These are phyloP conservation scores for Xiphorhynchus elegans DNA, from an alignment of 2,113 vertebrate species.

Conservation along the genomic window DNA sequence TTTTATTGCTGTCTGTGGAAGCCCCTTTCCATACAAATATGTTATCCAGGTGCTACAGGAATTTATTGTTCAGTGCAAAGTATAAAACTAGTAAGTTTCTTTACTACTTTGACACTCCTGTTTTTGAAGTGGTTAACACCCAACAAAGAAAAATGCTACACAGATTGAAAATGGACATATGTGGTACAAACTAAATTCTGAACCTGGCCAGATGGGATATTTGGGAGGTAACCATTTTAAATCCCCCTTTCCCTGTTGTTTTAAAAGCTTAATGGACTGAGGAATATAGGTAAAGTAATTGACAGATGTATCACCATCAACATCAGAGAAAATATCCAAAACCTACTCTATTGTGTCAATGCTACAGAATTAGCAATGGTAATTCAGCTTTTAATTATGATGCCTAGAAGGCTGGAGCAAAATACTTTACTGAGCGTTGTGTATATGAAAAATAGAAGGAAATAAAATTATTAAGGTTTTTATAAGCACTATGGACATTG, in stretches of 20 bases:
- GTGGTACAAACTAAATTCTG: background rate
- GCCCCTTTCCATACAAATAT: background rate
- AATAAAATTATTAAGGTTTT: background rate
- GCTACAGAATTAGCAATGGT: background rate
- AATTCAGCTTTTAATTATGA: background rate
- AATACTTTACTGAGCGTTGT: background rate
- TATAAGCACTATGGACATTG: background rate
- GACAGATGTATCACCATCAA: background rate
- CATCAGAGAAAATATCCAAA: background rate
- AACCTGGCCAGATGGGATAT: background rate
- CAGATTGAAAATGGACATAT: background rate
- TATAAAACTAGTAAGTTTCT: background rate
- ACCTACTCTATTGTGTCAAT: background rate
- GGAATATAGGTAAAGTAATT: background rate
- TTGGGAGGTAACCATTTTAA: background rate
- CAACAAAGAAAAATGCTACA: background rate
- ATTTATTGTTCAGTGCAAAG: background rate
- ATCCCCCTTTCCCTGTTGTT: background rate
- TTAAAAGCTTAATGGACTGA: background rate
- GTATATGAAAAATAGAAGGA: background rate
- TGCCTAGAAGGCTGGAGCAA: background rate
- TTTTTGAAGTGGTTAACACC: background rate
- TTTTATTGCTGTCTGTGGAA: background rate
- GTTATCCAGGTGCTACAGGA: background rate
- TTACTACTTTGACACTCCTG: background rate